Conservation (phyloP, 2,797 vertebrate genomes). For the Emydoidea blandingii region DNA sequence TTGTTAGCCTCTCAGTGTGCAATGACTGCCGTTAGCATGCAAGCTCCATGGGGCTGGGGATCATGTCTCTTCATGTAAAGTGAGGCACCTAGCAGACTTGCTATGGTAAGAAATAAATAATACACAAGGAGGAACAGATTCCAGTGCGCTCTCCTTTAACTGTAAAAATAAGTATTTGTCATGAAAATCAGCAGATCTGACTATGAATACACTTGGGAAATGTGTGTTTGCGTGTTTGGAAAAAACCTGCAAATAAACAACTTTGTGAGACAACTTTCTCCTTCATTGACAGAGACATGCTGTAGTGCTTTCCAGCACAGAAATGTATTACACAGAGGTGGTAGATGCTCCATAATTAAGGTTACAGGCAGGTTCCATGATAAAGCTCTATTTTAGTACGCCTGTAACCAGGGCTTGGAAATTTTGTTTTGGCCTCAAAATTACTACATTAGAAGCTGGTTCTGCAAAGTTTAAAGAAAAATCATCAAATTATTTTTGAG, state of each 20-base stretch:
- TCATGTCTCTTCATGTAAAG: not conserved
- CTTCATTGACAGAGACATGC: not conserved
- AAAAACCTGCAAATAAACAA: not conserved
- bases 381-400: not conserved
- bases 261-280: not conserved
- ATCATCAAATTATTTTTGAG: not conserved
- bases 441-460: not conserved
- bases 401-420: not conserved
- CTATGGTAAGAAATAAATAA: not conserved
- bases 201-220: not conserved
- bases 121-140: not conserved
- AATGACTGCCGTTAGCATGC: not conserved
- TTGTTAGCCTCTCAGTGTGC: not conserved
- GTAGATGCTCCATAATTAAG: not conserved
- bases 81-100: not conserved
- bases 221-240: not conserved
- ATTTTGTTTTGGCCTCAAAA: conserved; percentile 33
- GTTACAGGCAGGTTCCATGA: not conserved
- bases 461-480: not conserved
- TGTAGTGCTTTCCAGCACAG: not conserved
- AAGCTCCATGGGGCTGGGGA: not conserved
- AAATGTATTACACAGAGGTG: not conserved
- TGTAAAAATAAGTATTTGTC: not conserved
- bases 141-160: not conserved
- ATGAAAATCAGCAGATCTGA: not conserved